These are phyloP conservation scores for Uloborus diversus DNA, from an alignment of 1,140 invertebrate genomes.

Conservation along the genomic window DNA sequence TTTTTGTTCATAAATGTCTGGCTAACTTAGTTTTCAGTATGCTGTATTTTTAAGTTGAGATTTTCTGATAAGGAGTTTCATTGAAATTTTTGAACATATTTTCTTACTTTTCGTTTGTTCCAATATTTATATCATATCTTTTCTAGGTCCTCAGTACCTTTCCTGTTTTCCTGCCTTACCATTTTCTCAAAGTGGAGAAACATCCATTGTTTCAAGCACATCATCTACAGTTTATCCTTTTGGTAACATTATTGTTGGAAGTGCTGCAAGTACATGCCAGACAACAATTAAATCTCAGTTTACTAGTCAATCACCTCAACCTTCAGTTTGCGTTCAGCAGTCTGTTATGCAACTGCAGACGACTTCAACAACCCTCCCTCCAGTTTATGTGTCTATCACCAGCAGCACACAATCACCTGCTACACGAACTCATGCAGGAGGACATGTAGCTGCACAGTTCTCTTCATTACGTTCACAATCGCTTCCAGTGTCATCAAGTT, in stretches of 20 bases:
- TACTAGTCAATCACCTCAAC: conserved; percentile 40
- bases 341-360: conserved; percentile 33
- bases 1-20: too few species aligned
- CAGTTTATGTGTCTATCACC: conserved; percentile 50
- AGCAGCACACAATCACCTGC: conserved; percentile 48
- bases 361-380: conserved; percentile 16
- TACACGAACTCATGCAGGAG: conserved; percentile 43
- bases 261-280: conserved; percentile 13
- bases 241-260: conserved; percentile 22
- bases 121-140: too few species aligned
- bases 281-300: conserved; percentile 22
- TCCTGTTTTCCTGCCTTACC: conserved; percentile 32
- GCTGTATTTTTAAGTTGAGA: too few species aligned
- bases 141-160: conserved; percentile 32
- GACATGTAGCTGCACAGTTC: conserved; percentile 39
- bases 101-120: too few species aligned
- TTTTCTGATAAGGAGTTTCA: too few species aligned
- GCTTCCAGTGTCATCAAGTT: conserved; percentile 39
- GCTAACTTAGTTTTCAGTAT: too few species aligned
- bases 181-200: conserved; percentile 22
- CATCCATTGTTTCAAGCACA: background rate
- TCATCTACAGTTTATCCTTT: conserved; percentile 38
- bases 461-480: conserved; percentile 52
- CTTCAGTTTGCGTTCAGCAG: conserved; percentile 38
- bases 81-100: background rate